These are phyloP conservation scores for Acleris holmiana DNA, from an alignment of 2,888 invertebrate genomes.

Conservation along the genomic window DNA sequence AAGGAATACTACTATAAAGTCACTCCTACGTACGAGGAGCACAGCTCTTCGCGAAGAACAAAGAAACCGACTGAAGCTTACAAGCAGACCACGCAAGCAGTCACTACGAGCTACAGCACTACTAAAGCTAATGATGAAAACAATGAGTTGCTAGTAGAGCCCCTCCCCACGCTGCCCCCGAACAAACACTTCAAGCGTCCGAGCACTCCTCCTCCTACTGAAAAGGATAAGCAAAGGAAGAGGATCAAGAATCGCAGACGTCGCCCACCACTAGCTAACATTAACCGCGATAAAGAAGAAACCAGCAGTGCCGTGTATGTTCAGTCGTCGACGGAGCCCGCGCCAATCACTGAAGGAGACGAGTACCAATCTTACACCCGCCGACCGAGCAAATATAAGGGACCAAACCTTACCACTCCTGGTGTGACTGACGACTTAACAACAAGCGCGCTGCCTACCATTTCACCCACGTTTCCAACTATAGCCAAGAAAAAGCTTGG, in stretches of 20 bases:
- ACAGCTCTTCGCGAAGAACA: constrained; percentile 64
- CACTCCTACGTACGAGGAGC: constrained; percentile 68
- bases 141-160: constrained; percentile 59
- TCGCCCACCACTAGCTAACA: constrained; percentile 66
- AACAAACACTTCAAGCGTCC: constrained; percentile 77
- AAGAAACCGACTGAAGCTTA: constrained; percentile 67
- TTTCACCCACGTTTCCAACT: constrained; percentile 74
- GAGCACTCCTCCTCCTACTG: constrained; percentile 51
- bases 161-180: constrained; percentile 78
- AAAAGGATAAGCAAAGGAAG: constrained; percentile 72
- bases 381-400: constrained; percentile 61
- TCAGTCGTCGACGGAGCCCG: constrained; percentile 56
- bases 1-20: constrained; percentile 79
- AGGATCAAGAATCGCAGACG: constrained; percentile 77
- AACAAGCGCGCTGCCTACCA: constrained; percentile 76
- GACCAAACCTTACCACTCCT: constrained; percentile 69
- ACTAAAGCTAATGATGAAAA: constrained; percentile 60
- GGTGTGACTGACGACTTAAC: constrained; percentile 74
- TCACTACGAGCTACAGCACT: constrained; percentile 42
- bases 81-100: constrained; percentile 40
- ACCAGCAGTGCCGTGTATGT: constrained; percentile 51
- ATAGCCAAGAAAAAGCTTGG: constrained; percentile 71
- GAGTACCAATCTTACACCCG: constrained; percentile 71
- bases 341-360: constrained; percentile 57
- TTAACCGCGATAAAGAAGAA: constrained; percentile 62